phyloP scores from a whole-genome alignment of 2,113 vertebrate genomes.

The Corythornis vintsioides region DNA sequence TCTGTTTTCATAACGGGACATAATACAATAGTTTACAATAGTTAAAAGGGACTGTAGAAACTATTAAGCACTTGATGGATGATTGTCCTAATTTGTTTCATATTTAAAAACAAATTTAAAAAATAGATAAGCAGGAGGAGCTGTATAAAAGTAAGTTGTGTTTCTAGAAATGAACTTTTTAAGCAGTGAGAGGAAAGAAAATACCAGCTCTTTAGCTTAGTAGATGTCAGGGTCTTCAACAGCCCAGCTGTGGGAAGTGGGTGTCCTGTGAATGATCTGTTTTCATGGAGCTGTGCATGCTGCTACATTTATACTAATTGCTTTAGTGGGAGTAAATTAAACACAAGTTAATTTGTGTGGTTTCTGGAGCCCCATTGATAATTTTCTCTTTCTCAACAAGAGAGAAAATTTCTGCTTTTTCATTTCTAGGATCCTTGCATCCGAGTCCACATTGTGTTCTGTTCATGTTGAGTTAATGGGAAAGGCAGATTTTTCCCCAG shows the following conservation, averaged over 20 bases:
- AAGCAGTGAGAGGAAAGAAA: not conserved
- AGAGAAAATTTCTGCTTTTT: not conserved
- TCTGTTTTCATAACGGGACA: constrained; percentile 16
- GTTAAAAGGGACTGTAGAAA: constrained; percentile 32
- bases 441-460: not conserved
- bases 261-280: not conserved
- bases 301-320: not conserved
- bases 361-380: not conserved
- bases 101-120: not conserved
- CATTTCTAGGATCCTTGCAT: not conserved
- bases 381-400: not conserved
- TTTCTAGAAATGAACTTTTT: not conserved
- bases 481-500: constrained; percentile 73
- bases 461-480: constrained; percentile 72
- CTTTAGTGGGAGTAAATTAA: not conserved
- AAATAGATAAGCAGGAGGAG: not conserved
- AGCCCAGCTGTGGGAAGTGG: not conserved
- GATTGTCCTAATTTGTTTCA: not conserved
- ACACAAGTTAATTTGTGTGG: not conserved
- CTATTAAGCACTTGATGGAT: not conserved
- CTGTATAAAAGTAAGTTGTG: not conserved
- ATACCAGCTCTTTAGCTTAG: not conserved
- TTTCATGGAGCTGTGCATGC: not conserved
- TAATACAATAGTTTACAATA: not conserved
- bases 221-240: not conserved